These are phyloP conservation scores for Pagetopsis macropterus DNA, from an alignment of 2,797 vertebrate species.

Conservation along the genomic window DNA sequence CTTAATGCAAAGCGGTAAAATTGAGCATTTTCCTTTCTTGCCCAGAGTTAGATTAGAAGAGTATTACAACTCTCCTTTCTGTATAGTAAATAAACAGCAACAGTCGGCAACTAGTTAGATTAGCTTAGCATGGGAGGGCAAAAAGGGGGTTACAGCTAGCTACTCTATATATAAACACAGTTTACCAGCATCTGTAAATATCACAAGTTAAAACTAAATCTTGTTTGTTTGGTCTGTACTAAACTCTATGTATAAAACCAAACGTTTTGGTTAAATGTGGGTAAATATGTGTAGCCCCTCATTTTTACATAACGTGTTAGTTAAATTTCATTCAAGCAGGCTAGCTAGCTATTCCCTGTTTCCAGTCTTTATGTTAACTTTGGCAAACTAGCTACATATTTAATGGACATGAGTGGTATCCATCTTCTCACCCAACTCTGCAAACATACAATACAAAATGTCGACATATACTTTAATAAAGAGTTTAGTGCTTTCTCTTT, in stretches of 20 bases:
- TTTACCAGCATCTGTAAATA: too few species aligned
- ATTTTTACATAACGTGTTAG: background rate
- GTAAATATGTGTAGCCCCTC: too few species aligned
- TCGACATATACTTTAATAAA: background rate
- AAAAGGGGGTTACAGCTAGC: background rate
- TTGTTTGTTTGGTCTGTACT: too few species aligned
- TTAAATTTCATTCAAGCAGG: background rate
- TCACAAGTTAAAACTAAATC: too few species aligned
- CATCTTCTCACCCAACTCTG: background rate
- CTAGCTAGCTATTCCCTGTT: too few species aligned
- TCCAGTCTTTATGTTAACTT: background rate
- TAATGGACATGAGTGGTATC: background rate
- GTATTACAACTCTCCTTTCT: too few species aligned
- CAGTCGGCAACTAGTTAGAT: background rate
- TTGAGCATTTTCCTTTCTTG: background rate
- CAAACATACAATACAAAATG: background rate
- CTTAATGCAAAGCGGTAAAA: background rate
- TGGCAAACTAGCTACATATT: background rate
- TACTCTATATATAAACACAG: background rate
- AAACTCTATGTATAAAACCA: background rate
- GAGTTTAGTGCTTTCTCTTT: background rate
- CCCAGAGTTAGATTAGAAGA: background rate
- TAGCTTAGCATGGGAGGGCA: conserved; percentile 9
- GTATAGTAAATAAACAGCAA: background rate
- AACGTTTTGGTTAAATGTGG: too few species aligned